Evolutionary conservation across 2,888 invertebrate genomes (phyloP), one percentile per base, ranked within the genome.

Genomic region (Apomyelois bistriatella): DNA sequence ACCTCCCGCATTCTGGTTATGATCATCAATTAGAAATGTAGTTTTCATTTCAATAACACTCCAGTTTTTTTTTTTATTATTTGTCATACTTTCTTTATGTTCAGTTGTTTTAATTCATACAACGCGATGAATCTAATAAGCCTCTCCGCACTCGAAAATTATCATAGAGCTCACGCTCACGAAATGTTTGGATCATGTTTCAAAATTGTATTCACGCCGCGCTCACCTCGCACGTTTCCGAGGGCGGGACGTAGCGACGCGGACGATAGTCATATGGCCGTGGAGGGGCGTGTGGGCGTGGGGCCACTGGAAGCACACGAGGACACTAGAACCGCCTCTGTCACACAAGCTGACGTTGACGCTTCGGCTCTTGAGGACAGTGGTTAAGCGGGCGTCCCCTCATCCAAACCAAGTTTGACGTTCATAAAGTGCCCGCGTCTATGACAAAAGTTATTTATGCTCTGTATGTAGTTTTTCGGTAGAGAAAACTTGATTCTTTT

Each of bases 1-100:
- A 89, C 85, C 90, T 90, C 91, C 90, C 90, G 90, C 91, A 91
- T 90, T 90, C 85, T 90, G 90, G 90, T 90, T 90, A 90, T 91
- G 90, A 88, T 90, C 90, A 90, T 91, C 89, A 88, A 89, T 85
- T 90, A 90, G 90, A 90, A 79, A 83, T 73, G 90, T 91, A 90
- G 91, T 87, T 86, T 76, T 87, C 90, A 91, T 90, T 77, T 83
- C 78, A 89, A 89, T 90, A 90, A 91, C 90, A 90, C 90, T 89
- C 77, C 84, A 87, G 80, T 81, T 82, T 82, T 78, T 64, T 74
- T 78, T 82, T 74, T 79, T 82, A 76, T 81, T 82, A 79, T 82
- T 81, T 85, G 75, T 86, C 79, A 85, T 85, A 65, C 65, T 80
- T 81, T 76, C 71, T 82, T 86, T 85, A 73, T 72, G 79, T 87